Conservation (phyloP, 2,888 invertebrate genomes). For the Marasmarcha lunaedactyla region DNA sequence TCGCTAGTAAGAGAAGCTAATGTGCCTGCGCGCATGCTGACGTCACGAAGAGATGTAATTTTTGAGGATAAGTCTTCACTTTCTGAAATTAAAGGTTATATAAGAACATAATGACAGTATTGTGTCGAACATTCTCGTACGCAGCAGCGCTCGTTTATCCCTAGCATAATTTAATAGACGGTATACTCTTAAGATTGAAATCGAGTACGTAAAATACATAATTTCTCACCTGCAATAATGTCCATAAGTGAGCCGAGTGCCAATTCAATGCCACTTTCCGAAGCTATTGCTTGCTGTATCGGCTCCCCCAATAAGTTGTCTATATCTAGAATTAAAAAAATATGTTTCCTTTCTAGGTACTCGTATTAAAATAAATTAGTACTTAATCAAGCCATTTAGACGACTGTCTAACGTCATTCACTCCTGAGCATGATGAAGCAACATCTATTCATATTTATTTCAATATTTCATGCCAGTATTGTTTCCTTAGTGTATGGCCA, state of each 20-base stretch:
- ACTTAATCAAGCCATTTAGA: neutral
- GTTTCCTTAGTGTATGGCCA: too few species aligned
- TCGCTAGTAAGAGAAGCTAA: constrained; percentile 67
- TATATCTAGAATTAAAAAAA: constrained; percentile 77
- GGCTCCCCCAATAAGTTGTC: constrained; percentile 81
- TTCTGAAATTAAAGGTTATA: constrained; percentile 50
- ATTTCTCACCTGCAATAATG: constrained; percentile 80
- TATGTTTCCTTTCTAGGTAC: too few species aligned
- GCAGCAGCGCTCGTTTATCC: too few species aligned
- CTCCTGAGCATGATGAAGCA: too few species aligned
- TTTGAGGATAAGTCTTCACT: constrained; percentile 69
- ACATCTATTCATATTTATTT: too few species aligned
- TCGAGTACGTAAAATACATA: too few species aligned
- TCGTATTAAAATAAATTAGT: constrained; percentile 3
- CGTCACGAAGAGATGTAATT: constrained; percentile 67
- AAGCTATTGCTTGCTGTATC: constrained; percentile 79
- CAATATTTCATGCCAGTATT: too few species aligned
- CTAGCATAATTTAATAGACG: too few species aligned
- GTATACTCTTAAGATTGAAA: too few species aligned
- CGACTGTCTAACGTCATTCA: too few species aligned
- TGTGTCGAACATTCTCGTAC: too few species aligned
- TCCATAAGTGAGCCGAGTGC: constrained; percentile 79
- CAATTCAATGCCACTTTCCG: constrained; percentile 81
- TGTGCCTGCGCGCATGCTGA: constrained; percentile 65
- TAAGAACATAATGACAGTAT: too few species aligned